Percentiles rank a stretch among this genome's conserved stretches.
Evolutionary conservation across 2,113 vertebrate species (phyloP).

Genomic region (Sceloporus undulatus): DNA sequence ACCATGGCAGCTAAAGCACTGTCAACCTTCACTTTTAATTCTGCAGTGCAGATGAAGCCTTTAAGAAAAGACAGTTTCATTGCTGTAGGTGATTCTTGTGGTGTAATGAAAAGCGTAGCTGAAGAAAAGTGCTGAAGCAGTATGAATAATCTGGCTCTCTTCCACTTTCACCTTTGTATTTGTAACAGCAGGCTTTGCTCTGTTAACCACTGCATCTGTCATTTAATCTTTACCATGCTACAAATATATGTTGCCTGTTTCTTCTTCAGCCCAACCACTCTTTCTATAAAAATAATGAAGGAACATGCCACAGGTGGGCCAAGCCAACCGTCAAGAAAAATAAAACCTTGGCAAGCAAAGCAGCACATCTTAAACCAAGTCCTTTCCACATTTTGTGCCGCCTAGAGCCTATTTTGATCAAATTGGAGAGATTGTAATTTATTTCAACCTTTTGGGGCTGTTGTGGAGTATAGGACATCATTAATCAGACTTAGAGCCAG

Average conservation of each 20-base stretch:
- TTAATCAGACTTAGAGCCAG: too few relatives aligned
- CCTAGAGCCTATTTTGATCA: not conserved
- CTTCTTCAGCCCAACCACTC: not conserved
- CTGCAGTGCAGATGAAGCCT: too few relatives aligned
- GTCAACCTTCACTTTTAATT: too few relatives aligned
- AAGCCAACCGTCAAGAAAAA: not conserved
- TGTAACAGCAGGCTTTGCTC: slow-evolving; percentile 13
- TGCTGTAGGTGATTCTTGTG: not conserved
- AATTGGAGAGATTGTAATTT: too few relatives aligned
- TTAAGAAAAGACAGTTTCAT: not conserved
- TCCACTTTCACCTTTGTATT: not conserved
- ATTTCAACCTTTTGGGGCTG: too few relatives aligned
- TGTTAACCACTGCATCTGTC: not conserved
- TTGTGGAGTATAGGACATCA: too few relatives aligned
- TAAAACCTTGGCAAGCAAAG: not conserved
- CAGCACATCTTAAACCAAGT: not conserved
- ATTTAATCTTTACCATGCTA: slow-evolving; percentile 20
- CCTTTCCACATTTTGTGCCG: not conserved
- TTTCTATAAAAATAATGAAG: not conserved
- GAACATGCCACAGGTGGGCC: not conserved
- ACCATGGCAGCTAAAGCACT: too few relatives aligned
- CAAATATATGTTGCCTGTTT: not conserved
- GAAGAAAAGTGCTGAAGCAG: not conserved
- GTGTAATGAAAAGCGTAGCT: not conserved
- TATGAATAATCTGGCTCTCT: rapidly evolving